Evolutionary conservation across 2,797 vertebrate genomes (phyloP).

Genomic region (Silurus lanzhouensis): DNA sequence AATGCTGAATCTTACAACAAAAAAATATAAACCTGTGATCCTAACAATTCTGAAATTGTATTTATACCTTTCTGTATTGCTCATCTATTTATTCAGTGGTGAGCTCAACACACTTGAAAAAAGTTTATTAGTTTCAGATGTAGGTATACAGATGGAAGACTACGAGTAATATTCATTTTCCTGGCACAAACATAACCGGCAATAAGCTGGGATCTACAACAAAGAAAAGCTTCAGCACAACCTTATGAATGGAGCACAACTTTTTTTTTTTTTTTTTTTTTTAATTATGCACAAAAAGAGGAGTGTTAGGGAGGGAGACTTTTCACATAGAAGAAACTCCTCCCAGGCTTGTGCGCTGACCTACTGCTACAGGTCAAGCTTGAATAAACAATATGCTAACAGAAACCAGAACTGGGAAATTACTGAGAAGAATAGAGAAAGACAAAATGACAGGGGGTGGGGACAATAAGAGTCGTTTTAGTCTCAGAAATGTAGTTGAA

Average conservation of each 20-base stretch:
- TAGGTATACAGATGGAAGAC: background rate
- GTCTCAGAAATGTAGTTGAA: slow-evolving; percentile 2
- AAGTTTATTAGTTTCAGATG: background rate
- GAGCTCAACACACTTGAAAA: background rate
- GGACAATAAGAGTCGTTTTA: slow-evolving; percentile 2
- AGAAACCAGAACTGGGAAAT: slow-evolving; percentile 42
- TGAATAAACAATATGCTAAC: slow-evolving; percentile 17
- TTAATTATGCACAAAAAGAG: background rate
- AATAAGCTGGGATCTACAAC: slow-evolving; percentile 14
- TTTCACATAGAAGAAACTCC: slow-evolving; percentile 15
- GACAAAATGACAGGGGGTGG: background rate
- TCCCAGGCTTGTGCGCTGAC: background rate
- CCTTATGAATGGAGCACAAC: slow-evolving; percentile 11
- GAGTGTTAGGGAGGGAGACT: background rate
- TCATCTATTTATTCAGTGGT: background rate
- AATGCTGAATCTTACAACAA: background rate
- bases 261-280: background rate
- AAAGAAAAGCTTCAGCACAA: background rate
- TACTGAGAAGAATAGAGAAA: slow-evolving; percentile 22
- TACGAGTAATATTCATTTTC: background rate
- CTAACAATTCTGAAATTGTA: background rate
- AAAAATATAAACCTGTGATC: background rate
- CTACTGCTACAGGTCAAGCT: slow-evolving; percentile 21
- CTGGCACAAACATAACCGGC: background rate
- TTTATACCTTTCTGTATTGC: background rate